A percentile compares a stretch with the other conserved stretches of the same genome.
These are phyloP conservation scores for Empis livida DNA, from an alignment of 2,888 invertebrate species.

Conservation along the genomic window DNA sequence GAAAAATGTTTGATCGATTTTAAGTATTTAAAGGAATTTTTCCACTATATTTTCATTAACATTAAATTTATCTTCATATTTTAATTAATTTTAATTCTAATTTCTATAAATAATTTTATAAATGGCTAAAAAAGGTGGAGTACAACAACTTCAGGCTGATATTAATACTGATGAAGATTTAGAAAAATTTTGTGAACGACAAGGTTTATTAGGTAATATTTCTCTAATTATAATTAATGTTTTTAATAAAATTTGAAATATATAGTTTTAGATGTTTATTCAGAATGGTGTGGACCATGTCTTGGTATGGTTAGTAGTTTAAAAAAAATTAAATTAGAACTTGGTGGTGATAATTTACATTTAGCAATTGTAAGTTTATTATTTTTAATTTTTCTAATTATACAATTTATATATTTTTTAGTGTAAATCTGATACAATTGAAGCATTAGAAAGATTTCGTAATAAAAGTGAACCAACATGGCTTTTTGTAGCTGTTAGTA, in stretches of 20 bases:
- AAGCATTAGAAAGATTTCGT: conserved; percentile 58
- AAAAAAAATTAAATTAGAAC: conserved; percentile 74
- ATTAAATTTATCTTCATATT: too few relatives aligned
- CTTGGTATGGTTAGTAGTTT: conserved; percentile 71
- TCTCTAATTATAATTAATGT: background rate
- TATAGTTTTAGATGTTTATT: conserved; percentile 72
- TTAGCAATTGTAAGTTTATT: conserved; percentile 46
- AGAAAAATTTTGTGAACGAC: conserved; percentile 55
- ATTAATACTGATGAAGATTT: conserved; percentile 70
- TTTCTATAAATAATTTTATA: too few relatives aligned
- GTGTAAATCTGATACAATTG: conserved; percentile 60
- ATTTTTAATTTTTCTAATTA: background rate
- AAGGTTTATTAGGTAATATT: conserved; percentile 56
- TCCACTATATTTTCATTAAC: too few relatives aligned
- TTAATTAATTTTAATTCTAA: too few relatives aligned
- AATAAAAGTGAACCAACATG: conserved; percentile 81
- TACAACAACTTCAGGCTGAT: conserved; percentile 61
- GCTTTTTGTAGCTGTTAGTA: conserved; percentile 65
- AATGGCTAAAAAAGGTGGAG: conserved; percentile 57
- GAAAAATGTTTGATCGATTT: too few relatives aligned
- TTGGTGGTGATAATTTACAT: conserved; percentile 66
- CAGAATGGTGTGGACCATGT: conserved; percentile 88
- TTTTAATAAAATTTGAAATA: background rate
- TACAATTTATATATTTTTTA: conserved; percentile 7
- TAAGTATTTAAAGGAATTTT: too few relatives aligned